Evolutionary conservation across 2,888 invertebrate species (phyloP).

Genomic region (Torymus aiolomorphi): DNA sequence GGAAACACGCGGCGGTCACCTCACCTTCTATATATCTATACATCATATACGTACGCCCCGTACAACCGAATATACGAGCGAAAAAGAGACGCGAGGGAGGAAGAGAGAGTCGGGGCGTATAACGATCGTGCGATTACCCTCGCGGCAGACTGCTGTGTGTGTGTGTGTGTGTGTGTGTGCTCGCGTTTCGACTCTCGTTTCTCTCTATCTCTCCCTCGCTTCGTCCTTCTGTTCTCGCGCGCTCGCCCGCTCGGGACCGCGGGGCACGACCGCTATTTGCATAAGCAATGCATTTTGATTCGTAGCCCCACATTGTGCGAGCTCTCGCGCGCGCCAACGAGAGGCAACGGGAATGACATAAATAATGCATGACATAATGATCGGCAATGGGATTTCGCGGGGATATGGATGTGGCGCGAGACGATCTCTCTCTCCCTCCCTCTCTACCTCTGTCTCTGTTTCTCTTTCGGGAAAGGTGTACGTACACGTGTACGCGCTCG

Average conservation of each 20-base stretch:
- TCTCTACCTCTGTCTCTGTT: slow-evolving; percentile 2
- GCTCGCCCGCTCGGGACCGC: slow-evolving; percentile 60
- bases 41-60: background rate
- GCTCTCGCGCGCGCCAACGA: background rate
- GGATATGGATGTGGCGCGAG: slow-evolving; percentile 44
- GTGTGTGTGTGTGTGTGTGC: background rate
- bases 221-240: slow-evolving; percentile 46
- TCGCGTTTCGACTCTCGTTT: slow-evolving; percentile 11
- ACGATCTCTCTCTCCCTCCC: slow-evolving; percentile 50
- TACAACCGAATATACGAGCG: slow-evolving; percentile 13
- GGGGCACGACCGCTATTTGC: slow-evolving; percentile 71
- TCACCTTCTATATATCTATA: too few species aligned
- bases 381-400: slow-evolving; percentile 63
- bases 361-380: slow-evolving; percentile 74
- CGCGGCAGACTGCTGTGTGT: slow-evolving; percentile 6
- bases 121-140: slow-evolving; percentile 49
- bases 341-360: slow-evolving; percentile 68
- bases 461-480: slow-evolving; percentile 15
- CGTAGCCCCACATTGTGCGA: slow-evolving; percentile 63
- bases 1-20: background rate
- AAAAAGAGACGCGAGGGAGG: slow-evolving; percentile 3
- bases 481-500: slow-evolving; percentile 40
- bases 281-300: slow-evolving; percentile 76
- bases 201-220: slow-evolving; percentile 51
- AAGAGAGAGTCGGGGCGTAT: slow-evolving; percentile 3